Base-by-base conservation (phyloP, 2,797 vertebrate species). In the Microctenopoma lineatum region DNA sequence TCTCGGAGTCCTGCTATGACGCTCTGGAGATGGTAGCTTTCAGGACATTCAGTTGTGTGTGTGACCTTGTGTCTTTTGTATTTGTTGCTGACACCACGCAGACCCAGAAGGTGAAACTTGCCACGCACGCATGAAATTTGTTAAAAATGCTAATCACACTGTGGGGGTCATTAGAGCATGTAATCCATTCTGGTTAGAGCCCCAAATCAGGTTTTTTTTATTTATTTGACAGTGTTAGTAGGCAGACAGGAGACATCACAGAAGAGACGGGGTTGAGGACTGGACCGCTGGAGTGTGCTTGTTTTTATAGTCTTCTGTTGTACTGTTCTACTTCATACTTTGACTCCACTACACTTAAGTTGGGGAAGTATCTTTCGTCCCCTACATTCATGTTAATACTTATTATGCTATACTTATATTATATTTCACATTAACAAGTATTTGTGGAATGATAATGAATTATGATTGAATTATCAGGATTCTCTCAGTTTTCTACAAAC, bases 101-200 rank as follows among this genome's bases (percentile, higher is more conserved):
- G 11, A 45, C 70, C 51, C 64, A n/a, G 44, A 47, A 67, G 68
- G 32, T 9, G 36, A 69, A 83, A 81, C 77, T 64, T 72, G 67
- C 60, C 27, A 1, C 25, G 48, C 50, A 70, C 69, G 77, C 67
- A 62, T 84, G 70, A 76, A 81, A 71, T 72, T 41, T 85, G 61
- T 70, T 81, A 66, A 59, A 65, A 62, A 79, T 77, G 80, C 59
- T 84, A 76, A 87, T 75, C 5, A 2, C 25, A 16, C 32, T 15
- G 69, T 60, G 77, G 34, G 18, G 29, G 29, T 58, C 55, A 75
- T 66, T 65, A 12, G 48, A 80, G 70, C 76, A 38, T 74, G 48
- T 66, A 66, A 80, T 73, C 70, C 26, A 38, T 13, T 0, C 13
- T 45, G 51, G 60, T 77, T 66, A 54, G 76, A 77, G 66, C 34